Evolutionary conservation across 2,797 vertebrate species (phyloP).

Genomic region (Tokudaia muenninki): DNA sequence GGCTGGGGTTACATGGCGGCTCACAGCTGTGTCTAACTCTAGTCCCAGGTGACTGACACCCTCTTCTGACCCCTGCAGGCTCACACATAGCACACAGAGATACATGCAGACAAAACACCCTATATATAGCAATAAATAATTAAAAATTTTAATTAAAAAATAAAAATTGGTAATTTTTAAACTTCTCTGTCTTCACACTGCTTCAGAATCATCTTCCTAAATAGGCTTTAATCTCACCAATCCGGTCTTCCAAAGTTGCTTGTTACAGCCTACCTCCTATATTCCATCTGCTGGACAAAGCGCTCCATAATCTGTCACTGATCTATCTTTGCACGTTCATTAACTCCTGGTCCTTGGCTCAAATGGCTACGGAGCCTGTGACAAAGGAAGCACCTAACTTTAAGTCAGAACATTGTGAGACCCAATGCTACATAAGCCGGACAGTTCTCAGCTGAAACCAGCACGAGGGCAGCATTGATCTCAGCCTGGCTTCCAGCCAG

Average conservation of each 20-base stretch:
- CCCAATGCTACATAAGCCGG: not conserved
- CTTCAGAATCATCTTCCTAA: constrained; percentile 37
- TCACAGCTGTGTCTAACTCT: not conserved
- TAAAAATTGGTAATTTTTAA: not conserved
- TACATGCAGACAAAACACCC: not conserved
- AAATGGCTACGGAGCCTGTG: not conserved
- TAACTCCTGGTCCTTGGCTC: constrained; percentile 26
- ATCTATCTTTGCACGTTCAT: constrained; percentile 32
- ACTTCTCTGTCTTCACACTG: not conserved
- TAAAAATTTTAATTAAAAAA: constrained; percentile 11
- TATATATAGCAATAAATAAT: not conserved
- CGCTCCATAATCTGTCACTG: not conserved
- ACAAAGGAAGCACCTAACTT: constrained; percentile 18
- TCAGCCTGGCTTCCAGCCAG: constrained; percentile 16
- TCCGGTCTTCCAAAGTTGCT: not conserved
- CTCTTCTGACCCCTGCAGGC: not conserved
- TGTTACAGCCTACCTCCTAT: not conserved
- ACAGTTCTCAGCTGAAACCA: constrained; percentile 19
- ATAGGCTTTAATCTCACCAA: constrained; percentile 21
- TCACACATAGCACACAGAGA: not conserved
- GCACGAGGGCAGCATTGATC: constrained; percentile 49
- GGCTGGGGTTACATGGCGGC: not conserved
- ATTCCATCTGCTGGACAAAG: constrained; percentile 41
- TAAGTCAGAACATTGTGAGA: not conserved
- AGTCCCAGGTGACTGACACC: not conserved